A percentile compares a stretch with the other conserved stretches of the same genome.
Evolutionary conservation across 2,888 invertebrate genomes (phyloP).

Genomic region (Hetaerina titia): DNA sequence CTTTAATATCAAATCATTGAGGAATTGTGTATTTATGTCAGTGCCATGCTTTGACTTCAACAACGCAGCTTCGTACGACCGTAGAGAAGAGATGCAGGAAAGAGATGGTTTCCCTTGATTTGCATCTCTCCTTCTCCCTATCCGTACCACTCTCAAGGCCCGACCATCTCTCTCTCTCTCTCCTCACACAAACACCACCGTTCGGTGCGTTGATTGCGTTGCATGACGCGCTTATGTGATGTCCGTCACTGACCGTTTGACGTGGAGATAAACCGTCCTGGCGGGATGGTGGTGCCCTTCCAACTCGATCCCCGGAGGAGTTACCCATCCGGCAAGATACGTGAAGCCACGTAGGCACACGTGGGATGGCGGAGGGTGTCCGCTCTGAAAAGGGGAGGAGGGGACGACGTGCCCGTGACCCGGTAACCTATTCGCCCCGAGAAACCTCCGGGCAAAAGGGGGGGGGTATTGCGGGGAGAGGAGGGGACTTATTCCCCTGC

Average conservation of each 20-base stretch:
- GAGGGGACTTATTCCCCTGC: no score
- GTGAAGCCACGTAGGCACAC: not conserved
- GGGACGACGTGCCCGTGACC: not conserved
- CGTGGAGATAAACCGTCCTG: not conserved
- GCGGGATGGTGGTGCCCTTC: not conserved
- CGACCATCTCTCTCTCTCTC: not conserved
- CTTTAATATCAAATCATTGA: no score
- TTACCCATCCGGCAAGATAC: not conserved
- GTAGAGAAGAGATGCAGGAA: no score
- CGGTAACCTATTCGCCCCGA: not conserved
- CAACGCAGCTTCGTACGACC: no score
- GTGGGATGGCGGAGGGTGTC: not conserved
- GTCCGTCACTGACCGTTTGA: not conserved
- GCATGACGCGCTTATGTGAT: not conserved
- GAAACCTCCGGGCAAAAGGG: not conserved
- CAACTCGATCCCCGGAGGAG: not conserved
- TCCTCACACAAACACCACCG: not conserved
- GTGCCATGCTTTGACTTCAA: no score
- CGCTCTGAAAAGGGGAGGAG: not conserved
- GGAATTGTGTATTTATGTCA: no score
- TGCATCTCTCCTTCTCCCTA: not conserved
- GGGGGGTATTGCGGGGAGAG: no score
- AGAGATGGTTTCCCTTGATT: no score
- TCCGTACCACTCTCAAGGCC: not conserved
- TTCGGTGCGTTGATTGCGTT: not conserved